Base-by-base conservation (phyloP, 2,113 vertebrate genomes). In the Tragelaphus buxtoni region DNA sequence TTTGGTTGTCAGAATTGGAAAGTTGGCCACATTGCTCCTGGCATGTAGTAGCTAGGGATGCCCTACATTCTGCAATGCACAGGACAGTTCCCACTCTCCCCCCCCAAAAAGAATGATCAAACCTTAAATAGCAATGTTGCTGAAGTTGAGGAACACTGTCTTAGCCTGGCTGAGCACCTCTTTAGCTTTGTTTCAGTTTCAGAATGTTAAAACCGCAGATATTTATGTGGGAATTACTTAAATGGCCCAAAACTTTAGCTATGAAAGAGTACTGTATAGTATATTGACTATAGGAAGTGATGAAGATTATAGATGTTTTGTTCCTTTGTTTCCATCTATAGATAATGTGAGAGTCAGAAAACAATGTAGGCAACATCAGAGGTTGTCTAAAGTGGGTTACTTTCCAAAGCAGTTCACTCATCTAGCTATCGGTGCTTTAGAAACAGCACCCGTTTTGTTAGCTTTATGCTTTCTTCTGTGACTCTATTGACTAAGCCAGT, bases 201-300 rank as follows among this genome's bases (percentile, higher is more conserved):
- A 96, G 58, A 92, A 95, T 97, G 79, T 97, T 91, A 96, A 97
- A 97, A 90, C 47, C 81, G 13, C 35, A n/a, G 72, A 93, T 97
- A 81, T 97, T 95, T 96, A 89, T 97, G 95, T 98, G 89, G 69
- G 49, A 89, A 94, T 88, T 97, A 95, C 92, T 97, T 95, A 96
- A 0, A 2, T 84, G 91, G 63, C 91, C 97, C 20, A 95, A 58
- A 53, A 49, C 49, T 86, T 90, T 97, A 93, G 86, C 47, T 92
- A 32, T 76, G 80, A 94, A 88, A 90, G 30, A 55, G 84, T 94
- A 9, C 74, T 83, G 55, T 94, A 45, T 81, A 95, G 28, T 97
- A 45, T 96, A 85, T 65, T 95, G 91, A 91, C 96, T 45, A 88
- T 85, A 60, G 72, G 55, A 93, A 93, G 49, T 17, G 22, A 47